Percentiles rank a stretch among this genome's conserved stretches.
Conservation (phyloP, 2,113 vertebrate species). For the Mellivora capensis region DNA sequence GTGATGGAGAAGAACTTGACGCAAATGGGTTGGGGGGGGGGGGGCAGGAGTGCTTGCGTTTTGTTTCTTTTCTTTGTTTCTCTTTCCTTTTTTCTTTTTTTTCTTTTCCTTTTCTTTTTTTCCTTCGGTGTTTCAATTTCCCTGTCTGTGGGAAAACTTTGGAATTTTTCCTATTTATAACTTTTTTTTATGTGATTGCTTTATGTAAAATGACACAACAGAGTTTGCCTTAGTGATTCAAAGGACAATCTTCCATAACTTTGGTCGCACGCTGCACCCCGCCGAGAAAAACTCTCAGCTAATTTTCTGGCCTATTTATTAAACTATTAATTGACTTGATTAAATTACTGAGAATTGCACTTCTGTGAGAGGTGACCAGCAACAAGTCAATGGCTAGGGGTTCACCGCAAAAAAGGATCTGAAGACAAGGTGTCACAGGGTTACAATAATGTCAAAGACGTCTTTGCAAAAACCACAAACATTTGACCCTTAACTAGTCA, state of each 20-base stretch:
- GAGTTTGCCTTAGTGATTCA: conserved; percentile 86
- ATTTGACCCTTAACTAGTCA: neutral
- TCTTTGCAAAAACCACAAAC: neutral
- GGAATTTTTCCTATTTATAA: conserved; percentile 88
- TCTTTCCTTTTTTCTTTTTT: conserved; percentile 65
- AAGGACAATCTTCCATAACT: conserved; percentile 84
- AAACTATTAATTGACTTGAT: conserved; percentile 79
- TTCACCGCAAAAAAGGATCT: neutral
- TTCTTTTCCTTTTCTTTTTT: conserved; percentile 45
- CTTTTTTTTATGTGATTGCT: conserved; percentile 85
- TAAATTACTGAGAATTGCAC: conserved; percentile 70
- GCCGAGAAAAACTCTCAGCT: conserved; percentile 59
- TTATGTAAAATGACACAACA: conserved; percentile 80
- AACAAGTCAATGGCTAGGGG: accelerated
- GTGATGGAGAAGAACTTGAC: conserved; percentile 90
- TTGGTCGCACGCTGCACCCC: conserved; percentile 66
- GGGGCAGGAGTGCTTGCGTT: conserved; percentile 45
- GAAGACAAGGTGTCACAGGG: neutral
- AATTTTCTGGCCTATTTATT: conserved; percentile 82
- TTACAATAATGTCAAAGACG: neutral
- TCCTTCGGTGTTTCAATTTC: conserved; percentile 53
- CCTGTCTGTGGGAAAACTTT: conserved; percentile 78
- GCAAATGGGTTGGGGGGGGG: conserved; percentile 59
- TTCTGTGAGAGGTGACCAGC: conserved; percentile 58
- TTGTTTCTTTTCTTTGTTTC: conserved; percentile 75